phyloP scores from a whole-genome alignment of 2,797 vertebrate genomes.

The Xenopus petersii region DNA sequence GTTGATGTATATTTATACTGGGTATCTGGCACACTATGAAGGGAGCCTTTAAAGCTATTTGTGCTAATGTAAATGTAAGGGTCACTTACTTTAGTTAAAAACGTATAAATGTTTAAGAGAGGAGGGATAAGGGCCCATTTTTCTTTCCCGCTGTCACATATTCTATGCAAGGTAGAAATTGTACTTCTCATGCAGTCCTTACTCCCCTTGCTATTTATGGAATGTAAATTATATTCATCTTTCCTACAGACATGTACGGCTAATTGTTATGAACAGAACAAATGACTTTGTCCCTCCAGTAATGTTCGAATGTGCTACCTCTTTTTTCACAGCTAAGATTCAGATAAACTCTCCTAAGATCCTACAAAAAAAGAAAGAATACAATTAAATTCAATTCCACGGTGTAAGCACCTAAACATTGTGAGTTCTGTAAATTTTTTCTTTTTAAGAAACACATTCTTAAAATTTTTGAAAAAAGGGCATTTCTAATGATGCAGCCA shows the following conservation, averaged over 20 bases:
- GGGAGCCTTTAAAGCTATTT: too few species aligned
- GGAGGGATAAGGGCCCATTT: too few species aligned
- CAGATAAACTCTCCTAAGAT: neutral
- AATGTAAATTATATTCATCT: neutral
- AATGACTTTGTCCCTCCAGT: neutral
- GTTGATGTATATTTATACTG: too few species aligned
- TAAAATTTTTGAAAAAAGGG: neutral
- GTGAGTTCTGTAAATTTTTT: neutral
- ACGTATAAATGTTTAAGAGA: too few species aligned
- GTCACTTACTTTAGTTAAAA: too few species aligned
- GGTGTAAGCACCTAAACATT: neutral
- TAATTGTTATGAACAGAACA: slow-evolving; percentile 6
- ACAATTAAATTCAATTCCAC: neutral
- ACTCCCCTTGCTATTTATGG: neutral
- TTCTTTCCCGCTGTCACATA: too few species aligned
- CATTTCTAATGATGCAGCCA: neutral
- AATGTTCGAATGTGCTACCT: neutral
- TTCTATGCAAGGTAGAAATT: too few species aligned
- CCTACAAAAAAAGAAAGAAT: neutral
- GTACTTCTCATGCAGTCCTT: too few species aligned
- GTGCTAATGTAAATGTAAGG: too few species aligned
- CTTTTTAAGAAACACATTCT: neutral
- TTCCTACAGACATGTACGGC: neutral
- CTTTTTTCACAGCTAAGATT: neutral
- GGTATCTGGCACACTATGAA: too few species aligned